Evolutionary conservation across 2,888 invertebrate genomes (phyloP).

Genomic region (Dynastes maya): DNA sequence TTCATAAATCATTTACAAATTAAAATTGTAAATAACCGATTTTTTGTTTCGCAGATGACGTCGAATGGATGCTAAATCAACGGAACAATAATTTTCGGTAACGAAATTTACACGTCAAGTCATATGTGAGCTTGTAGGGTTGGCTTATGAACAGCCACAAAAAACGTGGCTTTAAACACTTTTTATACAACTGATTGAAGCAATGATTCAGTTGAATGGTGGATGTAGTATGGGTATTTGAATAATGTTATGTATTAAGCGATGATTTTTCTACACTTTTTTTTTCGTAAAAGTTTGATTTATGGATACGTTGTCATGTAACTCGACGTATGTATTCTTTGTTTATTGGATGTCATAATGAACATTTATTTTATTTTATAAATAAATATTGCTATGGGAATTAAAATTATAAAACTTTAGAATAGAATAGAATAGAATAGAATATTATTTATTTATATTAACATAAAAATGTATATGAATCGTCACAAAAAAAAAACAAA

Average conservation of each 20-base stretch:
- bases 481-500: too few species aligned
- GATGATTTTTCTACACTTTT: background rate
- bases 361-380: background rate
- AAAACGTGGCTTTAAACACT: background rate
- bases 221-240: background rate
- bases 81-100: conserved; percentile 7
- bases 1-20: conserved; percentile 6
- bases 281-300: background rate
- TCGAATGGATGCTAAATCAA: background rate
- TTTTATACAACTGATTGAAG: background rate
- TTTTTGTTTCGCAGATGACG: too few species aligned
- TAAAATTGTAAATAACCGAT: too few species aligned
- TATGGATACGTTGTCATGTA: background rate
- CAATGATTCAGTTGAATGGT: background rate
- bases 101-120: background rate
- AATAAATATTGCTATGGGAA: too few species aligned
- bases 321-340: background rate
- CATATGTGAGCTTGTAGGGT: background rate
- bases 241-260: conserved; percentile 16
- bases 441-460: background rate
- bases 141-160: background rate
- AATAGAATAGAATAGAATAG: background rate
- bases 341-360: background rate
- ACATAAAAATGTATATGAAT: too few species aligned
- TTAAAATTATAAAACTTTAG: background rate